A percentile compares a stretch with the other conserved stretches of the same genome.
Evolutionary conservation across 2,888 invertebrate genomes (phyloP).

Genomic region (Dyspetes luteomarginatus): DNA sequence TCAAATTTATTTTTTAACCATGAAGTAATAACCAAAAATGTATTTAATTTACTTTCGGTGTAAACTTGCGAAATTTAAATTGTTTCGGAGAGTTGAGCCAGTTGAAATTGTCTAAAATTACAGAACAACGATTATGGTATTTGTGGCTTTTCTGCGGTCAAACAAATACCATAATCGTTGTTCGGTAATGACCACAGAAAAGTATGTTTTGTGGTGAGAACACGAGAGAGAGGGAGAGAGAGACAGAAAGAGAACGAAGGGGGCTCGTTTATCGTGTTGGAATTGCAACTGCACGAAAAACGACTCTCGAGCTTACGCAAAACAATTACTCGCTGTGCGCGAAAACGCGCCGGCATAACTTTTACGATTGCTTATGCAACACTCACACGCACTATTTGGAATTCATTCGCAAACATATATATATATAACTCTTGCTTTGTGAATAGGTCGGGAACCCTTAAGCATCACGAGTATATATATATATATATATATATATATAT

Average conservation of each 20-base stretch:
- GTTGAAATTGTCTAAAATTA: conserved; percentile 3
- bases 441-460: no score
- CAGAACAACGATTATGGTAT: background rate
- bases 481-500: no score
- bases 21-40: no score
- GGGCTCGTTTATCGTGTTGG: conserved; percentile 2
- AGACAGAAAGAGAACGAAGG: background rate
- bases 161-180: no score
- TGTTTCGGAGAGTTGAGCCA: background rate
- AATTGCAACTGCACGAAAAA: conserved; percentile 53
- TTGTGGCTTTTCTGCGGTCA: no score
- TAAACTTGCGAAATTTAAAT: conserved; percentile 4
- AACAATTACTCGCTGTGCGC: conserved; percentile 48
- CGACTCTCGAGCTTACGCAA: conserved; percentile 52
- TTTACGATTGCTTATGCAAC: conserved; percentile 53
- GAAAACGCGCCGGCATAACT: conserved; percentile 19
- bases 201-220: conserved; percentile 13
- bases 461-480: no score
- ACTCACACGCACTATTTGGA: background rate
- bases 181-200: conserved; percentile 28
- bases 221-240: background rate
- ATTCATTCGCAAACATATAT: background rate
- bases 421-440: background rate
- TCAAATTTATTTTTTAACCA: no score
- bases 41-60: background rate